Conservation (phyloP, 2,797 vertebrate genomes). For the Antrozous pallidus region DNA sequence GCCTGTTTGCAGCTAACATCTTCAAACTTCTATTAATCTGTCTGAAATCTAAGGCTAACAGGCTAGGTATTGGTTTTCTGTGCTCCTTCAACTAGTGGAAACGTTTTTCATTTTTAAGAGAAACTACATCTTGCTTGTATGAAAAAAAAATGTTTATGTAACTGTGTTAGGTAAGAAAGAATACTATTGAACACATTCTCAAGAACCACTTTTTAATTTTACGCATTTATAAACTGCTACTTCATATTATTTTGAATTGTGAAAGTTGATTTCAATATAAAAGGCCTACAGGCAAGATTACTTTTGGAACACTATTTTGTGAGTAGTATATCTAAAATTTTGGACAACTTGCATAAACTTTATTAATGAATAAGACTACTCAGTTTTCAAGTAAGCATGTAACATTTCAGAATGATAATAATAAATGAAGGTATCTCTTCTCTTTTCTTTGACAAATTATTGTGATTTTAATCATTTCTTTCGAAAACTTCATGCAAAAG, state of each 20-base stretch:
- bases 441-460: conserved; percentile 24
- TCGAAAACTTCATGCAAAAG: background rate
- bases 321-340: conserved; percentile 3
- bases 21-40: conserved; percentile 19
- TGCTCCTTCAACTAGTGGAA: background rate
- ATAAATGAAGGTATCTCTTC: background rate
- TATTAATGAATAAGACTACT: background rate
- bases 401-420: background rate
- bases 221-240: background rate
- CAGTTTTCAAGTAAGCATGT: background rate
- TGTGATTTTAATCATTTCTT: conserved; percentile 13
- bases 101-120: conserved; percentile 21
- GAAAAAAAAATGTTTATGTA: background rate
- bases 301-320: background rate
- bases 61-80: background rate
- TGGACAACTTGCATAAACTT: background rate
- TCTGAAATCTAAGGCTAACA: conserved; percentile 12
- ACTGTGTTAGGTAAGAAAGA: background rate
- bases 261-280: conserved; percentile 37
- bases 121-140: background rate
- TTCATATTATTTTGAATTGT: background rate
- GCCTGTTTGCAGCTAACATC: background rate
- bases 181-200: background rate
- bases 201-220: conserved; percentile 2
- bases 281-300: background rate